These are phyloP conservation scores for Rhynchomys soricoides DNA, from an alignment of 2,113 vertebrate species.

Conservation along the genomic window DNA sequence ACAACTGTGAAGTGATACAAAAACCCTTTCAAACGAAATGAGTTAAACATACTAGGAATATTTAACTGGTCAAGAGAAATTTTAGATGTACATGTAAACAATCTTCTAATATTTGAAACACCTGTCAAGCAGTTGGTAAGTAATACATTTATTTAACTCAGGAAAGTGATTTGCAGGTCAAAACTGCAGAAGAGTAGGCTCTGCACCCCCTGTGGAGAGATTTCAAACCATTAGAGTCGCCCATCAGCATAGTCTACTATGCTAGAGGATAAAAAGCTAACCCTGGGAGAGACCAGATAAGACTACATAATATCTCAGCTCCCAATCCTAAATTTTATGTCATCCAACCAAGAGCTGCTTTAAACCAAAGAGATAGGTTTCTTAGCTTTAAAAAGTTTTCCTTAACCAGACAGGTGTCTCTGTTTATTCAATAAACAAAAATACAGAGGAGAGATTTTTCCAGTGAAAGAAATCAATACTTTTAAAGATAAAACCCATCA, in stretches of 20 bases:
- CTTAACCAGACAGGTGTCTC: slow-evolving; percentile 69
- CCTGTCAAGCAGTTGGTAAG: neutral
- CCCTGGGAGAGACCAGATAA: neutral
- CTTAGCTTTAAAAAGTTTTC: slow-evolving; percentile 63
- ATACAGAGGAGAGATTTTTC: slow-evolving; percentile 81
- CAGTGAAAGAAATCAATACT: slow-evolving; percentile 81
- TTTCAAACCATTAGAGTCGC: neutral
- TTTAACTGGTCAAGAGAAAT: slow-evolving; percentile 39
- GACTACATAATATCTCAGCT: slow-evolving; percentile 5
- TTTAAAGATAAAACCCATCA: slow-evolving; percentile 85
- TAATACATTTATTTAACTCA: slow-evolving; percentile 19
- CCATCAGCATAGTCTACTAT: neutral
- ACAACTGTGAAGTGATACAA: neutral
- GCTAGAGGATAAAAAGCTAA: slow-evolving; percentile 8
- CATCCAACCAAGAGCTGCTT: slow-evolving; percentile 48
- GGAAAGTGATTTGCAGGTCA: neutral
- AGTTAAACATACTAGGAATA: neutral
- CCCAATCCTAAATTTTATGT: neutral
- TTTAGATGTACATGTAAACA: neutral
- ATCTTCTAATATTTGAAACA: slow-evolving; percentile 1
- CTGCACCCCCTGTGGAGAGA: neutral
- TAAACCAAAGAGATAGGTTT: slow-evolving; percentile 44
- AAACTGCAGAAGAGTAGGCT: slow-evolving; percentile 1
- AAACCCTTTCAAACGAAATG: slow-evolving; percentile 41
- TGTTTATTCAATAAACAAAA: slow-evolving; percentile 83